phyloP scores from a whole-genome alignment of 2,113 vertebrate species.

The Brachyistius frenatus region DNA sequence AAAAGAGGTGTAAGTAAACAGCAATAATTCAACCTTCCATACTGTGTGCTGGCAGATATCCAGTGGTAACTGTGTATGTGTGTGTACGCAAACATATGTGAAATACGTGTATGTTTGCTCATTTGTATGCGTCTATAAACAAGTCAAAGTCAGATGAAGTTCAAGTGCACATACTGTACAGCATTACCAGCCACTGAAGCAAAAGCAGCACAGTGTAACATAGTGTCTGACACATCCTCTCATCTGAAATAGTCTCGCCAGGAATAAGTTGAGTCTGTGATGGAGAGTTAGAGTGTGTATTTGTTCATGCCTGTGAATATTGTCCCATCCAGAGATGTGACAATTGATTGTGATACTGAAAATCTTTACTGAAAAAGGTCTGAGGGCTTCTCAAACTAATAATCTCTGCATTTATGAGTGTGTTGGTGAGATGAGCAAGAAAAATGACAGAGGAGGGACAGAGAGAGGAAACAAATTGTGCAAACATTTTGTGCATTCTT shows the following conservation, averaged over 20 bases:
- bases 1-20: background rate
- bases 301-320: background rate
- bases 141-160: constrained; percentile 40
- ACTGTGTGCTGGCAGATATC: background rate
- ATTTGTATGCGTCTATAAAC: constrained; percentile 48
- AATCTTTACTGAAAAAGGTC: constrained; percentile 19
- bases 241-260: constrained; percentile 39
- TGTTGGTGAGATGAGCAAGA: background rate
- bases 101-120: background rate
- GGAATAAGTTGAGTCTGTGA: background rate
- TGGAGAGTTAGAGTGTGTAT: constrained; percentile 32
- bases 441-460: background rate
- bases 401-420: background rate
- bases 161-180: constrained; percentile 29
- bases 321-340: constrained; percentile 6
- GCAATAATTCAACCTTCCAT: background rate
- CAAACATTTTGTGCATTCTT: background rate
- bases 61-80: background rate
- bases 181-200: constrained; percentile 41
- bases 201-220: constrained; percentile 55
- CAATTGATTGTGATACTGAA: constrained; percentile 64
- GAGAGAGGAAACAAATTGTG: background rate
- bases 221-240: constrained; percentile 49
- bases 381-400: background rate
- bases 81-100: background rate